A percentile compares a stretch with the other conserved stretches of the same genome.
Conservation (phyloP, 2,797 vertebrate species). For the Oryzias sinensis region DNA sequence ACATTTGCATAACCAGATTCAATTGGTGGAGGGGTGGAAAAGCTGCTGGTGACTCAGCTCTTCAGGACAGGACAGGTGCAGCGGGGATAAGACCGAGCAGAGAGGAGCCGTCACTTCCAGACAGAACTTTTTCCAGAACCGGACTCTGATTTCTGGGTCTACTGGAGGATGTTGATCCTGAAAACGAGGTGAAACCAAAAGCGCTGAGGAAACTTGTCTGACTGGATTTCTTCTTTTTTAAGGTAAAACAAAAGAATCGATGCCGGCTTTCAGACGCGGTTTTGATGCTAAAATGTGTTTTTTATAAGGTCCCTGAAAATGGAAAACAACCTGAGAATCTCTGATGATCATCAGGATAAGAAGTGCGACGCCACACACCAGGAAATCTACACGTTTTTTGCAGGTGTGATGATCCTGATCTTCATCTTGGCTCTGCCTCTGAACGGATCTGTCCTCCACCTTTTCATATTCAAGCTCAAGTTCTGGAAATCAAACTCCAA, state of each 20-base stretch:
- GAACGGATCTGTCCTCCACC: constrained; percentile 69
- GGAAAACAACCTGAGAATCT: background rate
- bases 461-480: constrained; percentile 77
- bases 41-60: constrained; percentile 57
- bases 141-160: background rate
- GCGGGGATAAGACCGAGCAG: constrained; percentile 39
- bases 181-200: constrained; percentile 6
- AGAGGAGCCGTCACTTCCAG: constrained; percentile 5
- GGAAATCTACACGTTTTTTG: constrained; percentile 56
- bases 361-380: constrained; percentile 17
- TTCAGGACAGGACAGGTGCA: constrained; percentile 63
- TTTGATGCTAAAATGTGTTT: background rate
- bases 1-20: no score
- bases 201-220: constrained; percentile 25
- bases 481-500: constrained; percentile 79
- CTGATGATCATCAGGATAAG: background rate
- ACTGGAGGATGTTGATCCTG: background rate
- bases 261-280: background rate
- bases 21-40: constrained; percentile 8
- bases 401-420: constrained; percentile 57
- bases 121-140: background rate
- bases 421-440: constrained; percentile 73
- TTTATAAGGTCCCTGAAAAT: constrained; percentile 5
- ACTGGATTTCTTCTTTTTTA: constrained; percentile 19
- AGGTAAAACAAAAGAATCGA: constrained; percentile 4